Conservation (phyloP, 2,113 vertebrate genomes). For the Anser cygnoides region DNA sequence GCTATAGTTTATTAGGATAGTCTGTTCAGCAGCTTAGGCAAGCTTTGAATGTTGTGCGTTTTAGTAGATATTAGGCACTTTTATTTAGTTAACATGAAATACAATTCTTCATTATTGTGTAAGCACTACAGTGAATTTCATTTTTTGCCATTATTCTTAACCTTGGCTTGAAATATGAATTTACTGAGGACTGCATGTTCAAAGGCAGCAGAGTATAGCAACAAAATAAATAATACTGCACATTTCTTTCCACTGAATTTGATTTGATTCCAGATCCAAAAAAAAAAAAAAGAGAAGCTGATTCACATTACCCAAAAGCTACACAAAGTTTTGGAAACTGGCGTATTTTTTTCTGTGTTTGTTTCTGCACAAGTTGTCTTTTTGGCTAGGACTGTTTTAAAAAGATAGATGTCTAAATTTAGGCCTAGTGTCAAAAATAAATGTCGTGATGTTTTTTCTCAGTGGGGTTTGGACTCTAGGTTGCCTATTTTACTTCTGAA, state of each 20-base stretch:
- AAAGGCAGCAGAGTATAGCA: slow-evolving; percentile 26
- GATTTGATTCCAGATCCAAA: slow-evolving; percentile 25
- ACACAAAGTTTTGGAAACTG: slow-evolving; percentile 50
- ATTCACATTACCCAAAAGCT: slow-evolving; percentile 57
- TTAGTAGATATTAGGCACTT: background rate
- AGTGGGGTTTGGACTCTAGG: background rate
- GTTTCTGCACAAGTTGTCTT: slow-evolving; percentile 24
- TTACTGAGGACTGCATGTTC: slow-evolving; percentile 44
- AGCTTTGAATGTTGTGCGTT: background rate
- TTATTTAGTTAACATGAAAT: background rate
- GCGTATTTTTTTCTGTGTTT: slow-evolving; percentile 15
- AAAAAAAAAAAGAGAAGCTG: slow-evolving; percentile 48
- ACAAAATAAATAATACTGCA: slow-evolving; percentile 35
- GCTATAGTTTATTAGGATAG: background rate
- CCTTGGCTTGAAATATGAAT: background rate
- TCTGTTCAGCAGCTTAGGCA: background rate
- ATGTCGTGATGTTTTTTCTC: background rate
- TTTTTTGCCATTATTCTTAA: slow-evolving; percentile 8
- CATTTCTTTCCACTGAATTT: slow-evolving; percentile 64
- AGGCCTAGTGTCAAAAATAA: slow-evolving; percentile 23
- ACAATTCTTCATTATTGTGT: background rate
- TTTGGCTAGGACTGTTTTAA: slow-evolving; percentile 1
- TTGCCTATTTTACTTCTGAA: background rate
- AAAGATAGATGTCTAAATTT: slow-evolving; percentile 49
- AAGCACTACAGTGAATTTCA: background rate